These are phyloP conservation scores for Agrochola lota DNA, from an alignment of 2,888 invertebrate species.

Conservation along the genomic window DNA sequence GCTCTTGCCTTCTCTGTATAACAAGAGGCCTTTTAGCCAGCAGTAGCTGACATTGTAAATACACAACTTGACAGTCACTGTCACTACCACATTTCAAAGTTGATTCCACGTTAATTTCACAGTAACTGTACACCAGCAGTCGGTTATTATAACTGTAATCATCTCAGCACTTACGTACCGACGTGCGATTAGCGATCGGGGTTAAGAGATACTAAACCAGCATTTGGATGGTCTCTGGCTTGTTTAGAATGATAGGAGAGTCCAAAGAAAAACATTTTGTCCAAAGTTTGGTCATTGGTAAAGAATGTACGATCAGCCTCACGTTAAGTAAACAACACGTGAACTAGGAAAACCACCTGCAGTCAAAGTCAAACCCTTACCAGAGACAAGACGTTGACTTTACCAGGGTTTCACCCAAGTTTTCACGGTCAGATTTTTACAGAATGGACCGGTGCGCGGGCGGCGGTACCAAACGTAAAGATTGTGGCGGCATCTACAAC, in stretches of 20 bases:
- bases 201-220: slow-evolving; percentile 43
- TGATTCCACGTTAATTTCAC: slow-evolving; percentile 45
- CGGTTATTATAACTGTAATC: slow-evolving; percentile 68
- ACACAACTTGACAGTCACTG: neutral
- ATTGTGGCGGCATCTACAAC: too few species aligned
- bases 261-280: neutral
- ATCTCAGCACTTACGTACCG: slow-evolving; percentile 48
- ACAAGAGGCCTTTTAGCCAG: neutral
- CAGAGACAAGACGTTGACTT: neutral
- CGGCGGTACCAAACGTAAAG: too few species aligned
- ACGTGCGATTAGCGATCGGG: slow-evolving; percentile 47
- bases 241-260: neutral
- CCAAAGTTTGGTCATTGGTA: slow-evolving; percentile 1
- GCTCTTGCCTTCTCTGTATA: neutral
- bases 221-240: neutral
- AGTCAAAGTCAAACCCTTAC: neutral
- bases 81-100: slow-evolving; percentile 22
- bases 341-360: too few species aligned
- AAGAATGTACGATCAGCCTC: neutral
- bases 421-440: too few species aligned
- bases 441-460: too few species aligned
- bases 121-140: slow-evolving; percentile 64
- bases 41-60: neutral
- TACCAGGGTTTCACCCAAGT: neutral
- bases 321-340: neutral